Percentiles rank a stretch among this genome's conserved stretches.
phyloP scores from a whole-genome alignment of 2,888 invertebrate species.

The Drosophila kambysellisi region DNA sequence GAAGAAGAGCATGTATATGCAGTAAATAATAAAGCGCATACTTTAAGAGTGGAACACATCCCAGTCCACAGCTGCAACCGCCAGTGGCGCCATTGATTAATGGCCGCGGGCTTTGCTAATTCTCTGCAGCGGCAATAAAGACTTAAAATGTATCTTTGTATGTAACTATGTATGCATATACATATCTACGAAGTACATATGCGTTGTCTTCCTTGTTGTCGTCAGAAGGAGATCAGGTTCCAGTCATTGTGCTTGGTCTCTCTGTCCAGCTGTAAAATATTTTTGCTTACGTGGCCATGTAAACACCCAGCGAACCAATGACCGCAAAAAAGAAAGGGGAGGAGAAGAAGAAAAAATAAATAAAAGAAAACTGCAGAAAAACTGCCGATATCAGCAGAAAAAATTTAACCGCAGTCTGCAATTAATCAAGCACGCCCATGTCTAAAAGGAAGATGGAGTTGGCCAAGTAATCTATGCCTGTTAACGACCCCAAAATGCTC shows the following conservation, averaged over 20 bases:
- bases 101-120: slow-evolving; percentile 54
- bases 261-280: slow-evolving; percentile 54
- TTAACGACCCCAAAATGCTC: slow-evolving; percentile 47
- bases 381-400: slow-evolving; percentile 68
- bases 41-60: slow-evolving; percentile 44
- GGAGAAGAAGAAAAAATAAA: background rate
- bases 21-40: slow-evolving; percentile 60
- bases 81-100: slow-evolving; percentile 51
- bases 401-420: slow-evolving; percentile 68
- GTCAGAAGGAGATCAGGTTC: slow-evolving; percentile 1
- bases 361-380: slow-evolving; percentile 38
- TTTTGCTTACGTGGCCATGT: slow-evolving; percentile 64
- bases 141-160: slow-evolving; percentile 33
- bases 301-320: slow-evolving; percentile 28
- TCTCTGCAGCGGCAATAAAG: slow-evolving; percentile 39
- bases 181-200: background rate
- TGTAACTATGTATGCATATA: background rate
- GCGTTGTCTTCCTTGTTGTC: background rate
- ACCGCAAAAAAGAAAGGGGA: slow-evolving; percentile 10
- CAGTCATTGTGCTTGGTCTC: slow-evolving; percentile 26
- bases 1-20: slow-evolving; percentile 33
- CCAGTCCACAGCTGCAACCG: slow-evolving; percentile 38
- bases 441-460: slow-evolving; percentile 25
- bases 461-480: slow-evolving; percentile 26
- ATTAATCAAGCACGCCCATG: slow-evolving; percentile 70